phyloP scores from a whole-genome alignment of 2,888 invertebrate genomes.

The Hydroisotoma schaefferi region DNA sequence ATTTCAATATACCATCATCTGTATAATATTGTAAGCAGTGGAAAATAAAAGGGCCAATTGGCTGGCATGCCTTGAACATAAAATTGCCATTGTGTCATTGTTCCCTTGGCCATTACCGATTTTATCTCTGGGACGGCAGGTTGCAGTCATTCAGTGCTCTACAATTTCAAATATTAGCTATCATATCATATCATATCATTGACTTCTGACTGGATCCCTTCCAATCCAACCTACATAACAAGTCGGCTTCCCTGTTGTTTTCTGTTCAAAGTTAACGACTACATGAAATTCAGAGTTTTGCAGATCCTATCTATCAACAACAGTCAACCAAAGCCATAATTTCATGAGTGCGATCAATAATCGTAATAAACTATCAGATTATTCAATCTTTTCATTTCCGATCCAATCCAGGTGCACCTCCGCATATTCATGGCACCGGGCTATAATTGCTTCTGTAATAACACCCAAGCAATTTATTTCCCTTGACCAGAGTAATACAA shows the following conservation, averaged over 20 bases:
- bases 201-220: not conserved
- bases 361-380: not conserved
- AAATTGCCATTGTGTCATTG: constrained; percentile 18
- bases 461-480: not conserved
- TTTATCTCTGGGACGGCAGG: constrained; percentile 38
- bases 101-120: constrained; percentile 31
- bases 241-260: not conserved
- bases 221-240: not conserved
- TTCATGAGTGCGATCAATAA: not conserved
- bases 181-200: not conserved
- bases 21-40: not conserved
- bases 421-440: not conserved
- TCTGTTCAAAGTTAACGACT: not conserved
- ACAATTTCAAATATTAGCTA: too few species aligned
- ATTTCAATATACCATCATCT: constrained; percentile 15
- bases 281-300: too few species aligned
- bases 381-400: not conserved
- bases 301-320: too few species aligned
- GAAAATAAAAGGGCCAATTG: constrained; percentile 2
- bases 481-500: not conserved
- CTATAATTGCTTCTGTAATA: not conserved
- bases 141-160: constrained; percentile 17
- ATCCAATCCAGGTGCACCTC: not conserved
- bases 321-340: too few species aligned
- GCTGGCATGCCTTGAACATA: constrained; percentile 3